Evolutionary conservation across 2,888 invertebrate genomes (phyloP), one percentile per base, ranked within the genome.

Genomic region (Melinopterus prodromus): DNA sequence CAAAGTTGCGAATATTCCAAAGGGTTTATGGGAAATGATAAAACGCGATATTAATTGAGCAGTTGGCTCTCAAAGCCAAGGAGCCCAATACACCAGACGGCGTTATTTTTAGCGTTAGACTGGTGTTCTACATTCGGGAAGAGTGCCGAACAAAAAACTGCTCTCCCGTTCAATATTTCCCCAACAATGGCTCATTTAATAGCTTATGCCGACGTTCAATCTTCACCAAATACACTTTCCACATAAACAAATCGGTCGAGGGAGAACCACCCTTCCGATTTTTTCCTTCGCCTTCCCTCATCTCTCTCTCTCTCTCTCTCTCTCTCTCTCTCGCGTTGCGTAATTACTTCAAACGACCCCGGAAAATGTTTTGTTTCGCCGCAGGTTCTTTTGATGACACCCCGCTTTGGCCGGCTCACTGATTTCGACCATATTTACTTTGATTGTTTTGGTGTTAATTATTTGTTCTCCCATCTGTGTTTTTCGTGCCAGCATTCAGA

Each of bases 61-160:
- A 53, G 53, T 53, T 53, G 53, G 53, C 53, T 53, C 53, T 53
- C 53, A 53, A 53, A 53, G 53, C 53, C 53, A 53, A 53, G 53
- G 53, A 53, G 53, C 5, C 12, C 53, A 53, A 53, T 12, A 53
- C 53, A 53, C 53, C 53, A 53, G 53, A 53, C 53, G 12, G 12
- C 53, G 53, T 53, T 53, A 53, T 53, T 53, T 53, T 53, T 53
- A 53, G 53, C 53, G 53, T 53, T 53, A 53, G 53, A 53, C 53
- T 7, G 12, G 53, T 53, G 53, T 53, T 53, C 53, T 53, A 53
- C 53, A 53, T 53, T 53, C 53, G 7, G 53, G 5, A 53, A 53
- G 53, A 53, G 53, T 53, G 53, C 53, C 5, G 53, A 12, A 53
- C 53, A 53, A 53, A 53, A 53, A 53, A 53, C 53, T 12, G 53